These are phyloP conservation scores for Artibeus jamaicensis DNA, from an alignment of 2,797 vertebrate genomes.

Conservation along the genomic window DNA sequence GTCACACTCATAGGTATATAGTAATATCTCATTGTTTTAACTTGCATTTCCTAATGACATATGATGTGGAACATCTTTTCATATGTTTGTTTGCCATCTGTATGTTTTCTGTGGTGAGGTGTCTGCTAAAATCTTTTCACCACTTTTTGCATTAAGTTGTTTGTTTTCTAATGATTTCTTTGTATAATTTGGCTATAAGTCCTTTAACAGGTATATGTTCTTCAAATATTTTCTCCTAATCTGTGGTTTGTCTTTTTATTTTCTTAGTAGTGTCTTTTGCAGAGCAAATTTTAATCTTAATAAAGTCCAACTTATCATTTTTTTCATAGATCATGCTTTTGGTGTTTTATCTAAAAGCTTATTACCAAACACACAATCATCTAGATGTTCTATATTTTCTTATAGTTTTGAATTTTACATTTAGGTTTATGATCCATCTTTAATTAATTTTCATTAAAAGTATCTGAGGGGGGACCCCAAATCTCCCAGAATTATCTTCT, in stretches of 20 bases:
- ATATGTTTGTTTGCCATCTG: not conserved
- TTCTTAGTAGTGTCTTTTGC: not conserved
- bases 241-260: not conserved
- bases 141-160: not conserved
- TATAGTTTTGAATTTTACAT: not conserved
- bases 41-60: not conserved
- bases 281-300: not conserved
- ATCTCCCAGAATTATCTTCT: not conserved
- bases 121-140: not conserved
- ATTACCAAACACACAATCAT: not conserved
- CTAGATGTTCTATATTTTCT: not conserved
- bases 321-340: not conserved
- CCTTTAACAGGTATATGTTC: not conserved
- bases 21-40: not conserved
- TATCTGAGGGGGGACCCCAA: not conserved
- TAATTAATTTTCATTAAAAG: not conserved
- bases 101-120: not conserved
- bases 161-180: slow-evolving; percentile 1
- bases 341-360: not conserved
- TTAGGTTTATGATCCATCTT: not conserved
- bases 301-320: not conserved
- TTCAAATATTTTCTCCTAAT: not conserved
- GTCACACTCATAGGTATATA: not conserved
- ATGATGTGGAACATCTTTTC: not conserved
- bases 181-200: not conserved